Percentiles rank a stretch among this genome's conserved stretches.
These are phyloP conservation scores for Apocheima hispidaria DNA, from an alignment of 2,888 invertebrate genomes.

Conservation along the genomic window DNA sequence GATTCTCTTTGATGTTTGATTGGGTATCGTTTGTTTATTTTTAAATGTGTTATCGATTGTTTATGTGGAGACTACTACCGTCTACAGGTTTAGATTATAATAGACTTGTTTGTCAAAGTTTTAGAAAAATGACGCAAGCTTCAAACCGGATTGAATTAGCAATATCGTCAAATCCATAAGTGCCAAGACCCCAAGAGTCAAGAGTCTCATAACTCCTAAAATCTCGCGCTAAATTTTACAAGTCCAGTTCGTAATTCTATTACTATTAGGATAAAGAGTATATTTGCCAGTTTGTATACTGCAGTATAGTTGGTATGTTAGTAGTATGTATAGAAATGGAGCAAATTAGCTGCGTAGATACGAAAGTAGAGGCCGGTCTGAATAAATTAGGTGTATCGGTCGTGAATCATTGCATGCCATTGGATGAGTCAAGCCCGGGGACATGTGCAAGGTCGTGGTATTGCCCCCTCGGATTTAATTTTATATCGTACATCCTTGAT, in stretches of 20 bases:
- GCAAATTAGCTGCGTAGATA: slow-evolving; percentile 9
- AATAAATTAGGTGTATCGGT: slow-evolving; percentile 35
- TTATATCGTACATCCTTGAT: slow-evolving; percentile 26
- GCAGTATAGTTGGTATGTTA: not conserved
- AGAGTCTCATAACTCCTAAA: not conserved
- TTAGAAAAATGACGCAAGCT: not conserved
- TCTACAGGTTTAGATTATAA: too few species aligned
- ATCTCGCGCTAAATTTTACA: not conserved
- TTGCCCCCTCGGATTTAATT: slow-evolving; percentile 49
- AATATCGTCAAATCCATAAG: not conserved
- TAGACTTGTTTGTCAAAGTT: not conserved
- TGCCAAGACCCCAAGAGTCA: slow-evolving; percentile 6
- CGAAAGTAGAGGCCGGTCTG: slow-evolving; percentile 23
- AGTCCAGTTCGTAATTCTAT: not conserved
- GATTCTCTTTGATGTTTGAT: slow-evolving; percentile 71
- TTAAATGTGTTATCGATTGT: slow-evolving; percentile 48
- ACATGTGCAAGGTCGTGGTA: slow-evolving; percentile 76
- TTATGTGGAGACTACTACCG: slow-evolving; percentile 30
- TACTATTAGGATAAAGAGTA: not conserved
- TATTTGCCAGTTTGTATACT: not conserved
- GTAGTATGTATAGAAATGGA: slow-evolving; percentile 1
- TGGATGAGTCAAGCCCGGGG: slow-evolving; percentile 62
- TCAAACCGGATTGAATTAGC: not conserved
- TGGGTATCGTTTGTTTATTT: slow-evolving; percentile 57
- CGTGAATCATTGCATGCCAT: slow-evolving; percentile 60